These are phyloP conservation scores for Petrosia ficiformis DNA, from an alignment of 37 sponge, comb jelly and placozoan genomes.

Conservation along the genomic window DNA sequence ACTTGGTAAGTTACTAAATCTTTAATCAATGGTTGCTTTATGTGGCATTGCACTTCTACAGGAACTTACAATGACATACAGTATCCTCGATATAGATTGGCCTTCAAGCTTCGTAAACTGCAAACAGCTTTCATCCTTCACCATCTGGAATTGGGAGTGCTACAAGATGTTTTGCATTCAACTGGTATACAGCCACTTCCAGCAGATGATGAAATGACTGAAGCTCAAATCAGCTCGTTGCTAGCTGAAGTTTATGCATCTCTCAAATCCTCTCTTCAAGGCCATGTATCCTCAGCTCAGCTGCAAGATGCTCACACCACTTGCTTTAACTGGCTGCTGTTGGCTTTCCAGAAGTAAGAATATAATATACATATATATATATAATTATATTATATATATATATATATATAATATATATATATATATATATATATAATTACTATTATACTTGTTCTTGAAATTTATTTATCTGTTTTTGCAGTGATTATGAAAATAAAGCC, in stretches of 20 bases:
- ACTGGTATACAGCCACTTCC: conserved; percentile 20
- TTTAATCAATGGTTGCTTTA: neutral
- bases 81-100: conserved; percentile 49
- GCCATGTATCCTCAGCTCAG: neutral
- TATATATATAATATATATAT: too few relatives aligned
- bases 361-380: neutral
- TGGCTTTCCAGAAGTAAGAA: conserved; percentile 13
- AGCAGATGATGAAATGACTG: conserved; percentile 1
- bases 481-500: neutral
- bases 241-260: conserved; percentile 33
- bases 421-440: too few relatives aligned
- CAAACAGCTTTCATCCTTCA: conserved; percentile 24
- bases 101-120: conserved; percentile 59
- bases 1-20: conserved; percentile 29
- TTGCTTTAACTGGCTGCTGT: conserved; percentile 38
- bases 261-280: neutral
- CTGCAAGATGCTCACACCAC: conserved; percentile 40
- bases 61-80: conserved; percentile 44
- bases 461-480: neutral
- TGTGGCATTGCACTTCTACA: conserved; percentile 8
- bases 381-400: too few relatives aligned
- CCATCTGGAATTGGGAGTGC: neutral
- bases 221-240: conserved; percentile 9
- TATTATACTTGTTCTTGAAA: neutral
- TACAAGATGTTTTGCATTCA: conserved; percentile 14